Percentiles rank a stretch among this genome's conserved stretches.
phyloP scores from a whole-genome alignment of 2,797 vertebrate species.

The Salarias fasciatus region DNA sequence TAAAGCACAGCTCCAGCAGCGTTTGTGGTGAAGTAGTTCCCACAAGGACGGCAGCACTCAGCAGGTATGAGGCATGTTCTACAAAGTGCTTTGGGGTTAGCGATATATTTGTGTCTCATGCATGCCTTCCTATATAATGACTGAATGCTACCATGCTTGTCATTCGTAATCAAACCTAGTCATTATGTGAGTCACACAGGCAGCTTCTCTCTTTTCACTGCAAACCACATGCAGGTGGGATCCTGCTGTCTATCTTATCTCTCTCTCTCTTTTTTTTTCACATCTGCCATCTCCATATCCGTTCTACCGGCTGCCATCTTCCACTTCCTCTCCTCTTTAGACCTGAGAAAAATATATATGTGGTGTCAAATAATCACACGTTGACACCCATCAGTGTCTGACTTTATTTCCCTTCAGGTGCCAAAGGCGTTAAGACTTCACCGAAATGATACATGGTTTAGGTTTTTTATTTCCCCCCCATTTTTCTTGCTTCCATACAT shows the following conservation, averaged over 20 bases:
- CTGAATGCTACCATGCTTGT: slow-evolving; percentile 31
- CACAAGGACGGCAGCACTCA: slow-evolving; percentile 7
- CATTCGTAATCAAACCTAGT: slow-evolving; percentile 36
- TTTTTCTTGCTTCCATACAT: no score
- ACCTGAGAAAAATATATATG: neutral
- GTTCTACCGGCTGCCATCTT: slow-evolving; percentile 33
- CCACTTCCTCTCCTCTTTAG: neutral
- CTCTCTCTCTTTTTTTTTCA: neutral
- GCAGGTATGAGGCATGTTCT: neutral
- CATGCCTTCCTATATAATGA: slow-evolving; percentile 27
- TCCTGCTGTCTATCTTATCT: neutral
- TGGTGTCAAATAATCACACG: slow-evolving; percentile 37
- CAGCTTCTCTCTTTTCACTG: slow-evolving; percentile 24
- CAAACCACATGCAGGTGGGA: slow-evolving; percentile 34
- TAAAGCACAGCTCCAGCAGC: slow-evolving; percentile 23
- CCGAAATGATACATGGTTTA: no score
- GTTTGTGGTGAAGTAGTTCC: slow-evolving; percentile 2
- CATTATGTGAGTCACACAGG: slow-evolving; percentile 21
- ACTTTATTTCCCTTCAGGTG: slow-evolving; percentile 31
- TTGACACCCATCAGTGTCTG: slow-evolving; percentile 30
- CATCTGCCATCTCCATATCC: slow-evolving; percentile 6
- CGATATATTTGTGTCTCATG: slow-evolving; percentile 21
- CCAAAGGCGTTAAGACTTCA: no score
- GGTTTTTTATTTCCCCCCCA: no score
- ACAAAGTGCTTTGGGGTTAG: slow-evolving; percentile 7